These are phyloP conservation scores for Eupeodes luniger DNA, from an alignment of 2,888 invertebrate genomes.

Conservation along the genomic window DNA sequence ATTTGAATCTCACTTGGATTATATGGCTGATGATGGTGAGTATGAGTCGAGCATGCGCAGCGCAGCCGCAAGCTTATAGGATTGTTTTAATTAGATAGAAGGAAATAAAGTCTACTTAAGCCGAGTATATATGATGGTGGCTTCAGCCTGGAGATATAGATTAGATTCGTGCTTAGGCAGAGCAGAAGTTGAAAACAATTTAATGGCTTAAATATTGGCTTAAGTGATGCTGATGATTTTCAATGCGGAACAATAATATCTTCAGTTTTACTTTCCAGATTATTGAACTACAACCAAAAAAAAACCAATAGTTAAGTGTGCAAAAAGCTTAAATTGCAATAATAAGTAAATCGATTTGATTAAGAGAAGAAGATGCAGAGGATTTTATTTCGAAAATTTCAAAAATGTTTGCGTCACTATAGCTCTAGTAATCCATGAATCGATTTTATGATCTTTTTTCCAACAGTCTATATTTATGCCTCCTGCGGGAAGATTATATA, in stretches of 20 bases:
- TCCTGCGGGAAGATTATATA: neutral
- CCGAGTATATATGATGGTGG: neutral
- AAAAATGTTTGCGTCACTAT: neutral
- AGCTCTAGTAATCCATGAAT: neutral
- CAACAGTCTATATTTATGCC: neutral
- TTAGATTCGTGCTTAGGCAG: neutral
- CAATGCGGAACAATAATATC: constrained; percentile 16
- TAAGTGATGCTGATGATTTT: constrained; percentile 22
- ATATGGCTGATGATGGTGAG: no score
- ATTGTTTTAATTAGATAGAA: constrained; percentile 47
- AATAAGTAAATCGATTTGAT: neutral
- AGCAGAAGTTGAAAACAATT: neutral
- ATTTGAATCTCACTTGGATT: neutral
- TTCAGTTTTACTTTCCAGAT: neutral
- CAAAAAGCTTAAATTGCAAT: no score
- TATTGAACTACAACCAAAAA: neutral
- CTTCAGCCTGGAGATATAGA: neutral
- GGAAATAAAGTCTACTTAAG: constrained; percentile 24
- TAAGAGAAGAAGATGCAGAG: neutral
- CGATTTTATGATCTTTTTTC: constrained; percentile 4
- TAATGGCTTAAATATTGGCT: constrained; percentile 20
- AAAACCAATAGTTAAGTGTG: no score
- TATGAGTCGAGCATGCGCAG: no score
- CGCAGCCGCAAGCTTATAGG: neutral
- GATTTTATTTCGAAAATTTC: no score